Percentiles rank a stretch among this genome's conserved stretches.
Conservation (phyloP, 2,797 vertebrate species). For the Chiloscyllium punctatum region DNA sequence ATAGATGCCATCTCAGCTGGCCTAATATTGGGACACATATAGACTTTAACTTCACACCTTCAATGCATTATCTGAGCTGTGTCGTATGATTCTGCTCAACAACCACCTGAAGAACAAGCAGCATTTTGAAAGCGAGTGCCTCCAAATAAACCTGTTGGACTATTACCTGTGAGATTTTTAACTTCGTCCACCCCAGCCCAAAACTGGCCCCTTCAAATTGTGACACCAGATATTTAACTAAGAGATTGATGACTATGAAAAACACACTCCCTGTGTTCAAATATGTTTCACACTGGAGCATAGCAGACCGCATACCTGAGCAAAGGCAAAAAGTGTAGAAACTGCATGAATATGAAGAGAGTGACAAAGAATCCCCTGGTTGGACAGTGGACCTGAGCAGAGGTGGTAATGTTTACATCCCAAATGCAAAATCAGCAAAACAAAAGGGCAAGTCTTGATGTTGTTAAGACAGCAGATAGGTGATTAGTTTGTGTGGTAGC, state of each 20-base stretch:
- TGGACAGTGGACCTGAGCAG: not conserved
- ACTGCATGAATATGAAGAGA: not conserved
- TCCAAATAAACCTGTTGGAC: no score
- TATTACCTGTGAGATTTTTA: no score
- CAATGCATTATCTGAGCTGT: no score
- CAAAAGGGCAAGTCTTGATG: not conserved
- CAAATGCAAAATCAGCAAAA: not conserved
- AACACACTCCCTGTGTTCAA: not conserved
- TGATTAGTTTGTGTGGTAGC: not conserved
- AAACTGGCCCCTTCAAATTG: no score
- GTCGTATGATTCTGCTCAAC: no score
- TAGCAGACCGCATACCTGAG: not conserved
- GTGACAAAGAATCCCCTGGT: no score
- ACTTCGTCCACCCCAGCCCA: no score
- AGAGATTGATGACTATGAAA: not conserved
- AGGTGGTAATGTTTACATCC: not conserved
- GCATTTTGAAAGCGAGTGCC: no score
- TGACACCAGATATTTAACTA: not conserved
- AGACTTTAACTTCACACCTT: no score
- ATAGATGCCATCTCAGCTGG: no score
- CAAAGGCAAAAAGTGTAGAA: not conserved
- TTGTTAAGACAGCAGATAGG: not conserved
- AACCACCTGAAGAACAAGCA: no score
- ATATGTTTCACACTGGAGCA: not conserved
- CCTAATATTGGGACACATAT: no score